Conservation (phyloP, 1,140 invertebrate species). For the Thaumetopoea pityocampa region DNA sequence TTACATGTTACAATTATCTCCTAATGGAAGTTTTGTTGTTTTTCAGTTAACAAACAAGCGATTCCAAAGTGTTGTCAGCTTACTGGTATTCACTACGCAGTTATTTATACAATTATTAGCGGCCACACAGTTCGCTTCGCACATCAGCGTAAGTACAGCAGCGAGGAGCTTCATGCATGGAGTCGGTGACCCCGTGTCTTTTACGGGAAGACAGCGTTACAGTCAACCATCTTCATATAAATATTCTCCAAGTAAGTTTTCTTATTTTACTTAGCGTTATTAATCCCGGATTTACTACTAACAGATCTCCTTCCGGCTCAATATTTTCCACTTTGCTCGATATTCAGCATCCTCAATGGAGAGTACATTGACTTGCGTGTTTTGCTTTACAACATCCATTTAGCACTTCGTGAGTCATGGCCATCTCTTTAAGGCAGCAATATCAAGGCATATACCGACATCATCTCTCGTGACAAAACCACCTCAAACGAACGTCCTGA, state of each 20-base stretch:
- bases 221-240: constrained; percentile 26
- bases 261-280: too few species aligned
- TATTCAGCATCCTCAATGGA: too few species aligned
- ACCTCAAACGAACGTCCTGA: too few species aligned
- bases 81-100: constrained; percentile 20
- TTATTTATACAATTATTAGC: constrained; percentile 20
- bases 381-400: too few species aligned
- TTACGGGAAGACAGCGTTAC: constrained; percentile 27
- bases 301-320: too few species aligned
- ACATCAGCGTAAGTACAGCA: constrained; percentile 65
- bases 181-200: constrained; percentile 52
- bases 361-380: too few species aligned
- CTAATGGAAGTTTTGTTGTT: neutral
- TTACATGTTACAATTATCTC: constrained; percentile 5
- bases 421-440: too few species aligned
- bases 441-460: too few species aligned
- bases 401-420: too few species aligned
- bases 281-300: too few species aligned
- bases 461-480: too few species aligned
- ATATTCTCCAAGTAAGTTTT: constrained; percentile 37
- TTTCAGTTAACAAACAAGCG: constrained; percentile 21
- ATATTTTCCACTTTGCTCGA: too few species aligned
- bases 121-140: constrained; percentile 59
- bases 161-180: constrained; percentile 63
- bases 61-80: constrained; percentile 4